Evolutionary conservation across 2,797 vertebrate species (phyloP).

Genomic region (Sebastes matsubarae): DNA sequence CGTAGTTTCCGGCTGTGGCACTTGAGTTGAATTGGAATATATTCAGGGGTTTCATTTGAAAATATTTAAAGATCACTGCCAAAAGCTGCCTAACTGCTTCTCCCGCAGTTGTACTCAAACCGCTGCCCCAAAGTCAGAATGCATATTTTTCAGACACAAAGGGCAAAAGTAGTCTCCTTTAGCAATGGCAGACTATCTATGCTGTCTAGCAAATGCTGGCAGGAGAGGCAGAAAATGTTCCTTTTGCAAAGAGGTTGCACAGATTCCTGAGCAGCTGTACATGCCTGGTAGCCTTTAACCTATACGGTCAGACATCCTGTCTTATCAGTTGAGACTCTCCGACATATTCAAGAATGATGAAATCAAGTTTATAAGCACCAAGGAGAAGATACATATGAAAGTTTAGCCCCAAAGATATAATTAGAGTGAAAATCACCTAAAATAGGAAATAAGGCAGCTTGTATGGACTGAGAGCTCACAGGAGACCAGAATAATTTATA

Average conservation of each 20-base stretch:
- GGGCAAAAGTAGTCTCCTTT: not conserved
- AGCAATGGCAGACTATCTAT: not conserved
- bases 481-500: not conserved
- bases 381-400: not conserved
- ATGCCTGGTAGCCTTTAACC: not conserved
- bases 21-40: not conserved
- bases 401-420: not conserved
- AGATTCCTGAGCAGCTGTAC: not conserved
- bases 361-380: not conserved
- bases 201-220: not conserved
- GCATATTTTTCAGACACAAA: not conserved
- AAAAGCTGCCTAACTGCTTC: not conserved
- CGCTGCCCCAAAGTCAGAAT: not conserved
- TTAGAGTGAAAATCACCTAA: not conserved
- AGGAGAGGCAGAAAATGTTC: not conserved
- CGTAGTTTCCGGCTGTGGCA: not conserved
- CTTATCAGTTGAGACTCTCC: not conserved
- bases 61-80: not conserved
- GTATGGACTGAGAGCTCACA: not conserved
- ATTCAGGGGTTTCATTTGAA: not conserved
- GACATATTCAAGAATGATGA: not conserved
- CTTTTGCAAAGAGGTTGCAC: not conserved
- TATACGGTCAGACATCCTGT: not conserved
- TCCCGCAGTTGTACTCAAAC: not conserved
- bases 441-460: not conserved